Evolutionary conservation across 37 sponge, comb jelly and placozoan species (phyloP).

Genomic region (Bolinopsis microptera): DNA sequence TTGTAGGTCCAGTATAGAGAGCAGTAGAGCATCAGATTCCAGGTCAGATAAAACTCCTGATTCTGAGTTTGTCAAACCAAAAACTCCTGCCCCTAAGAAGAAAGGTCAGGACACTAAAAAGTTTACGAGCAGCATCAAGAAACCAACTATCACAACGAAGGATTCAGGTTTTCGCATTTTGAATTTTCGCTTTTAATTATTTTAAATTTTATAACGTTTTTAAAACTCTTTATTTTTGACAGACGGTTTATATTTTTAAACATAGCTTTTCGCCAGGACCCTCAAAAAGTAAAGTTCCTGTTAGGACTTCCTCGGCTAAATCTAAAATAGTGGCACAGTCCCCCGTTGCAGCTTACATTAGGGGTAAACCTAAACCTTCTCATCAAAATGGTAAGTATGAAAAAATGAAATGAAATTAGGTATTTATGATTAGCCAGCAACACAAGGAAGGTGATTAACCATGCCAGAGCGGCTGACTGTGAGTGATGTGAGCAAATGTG

Average conservation of each 20-base stretch:
- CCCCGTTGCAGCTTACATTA: constrained; percentile 55
- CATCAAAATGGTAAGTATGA: no score
- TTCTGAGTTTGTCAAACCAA: constrained; percentile 38
- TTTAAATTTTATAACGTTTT: background rate
- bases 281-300: background rate
- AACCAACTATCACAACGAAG: background rate
- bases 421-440: no score
- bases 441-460: no score
- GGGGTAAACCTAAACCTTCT: background rate
- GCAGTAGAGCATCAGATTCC: constrained; percentile 42
- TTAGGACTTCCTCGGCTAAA: background rate
- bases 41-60: constrained; percentile 15
- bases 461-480: no score
- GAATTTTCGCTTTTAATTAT: background rate
- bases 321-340: background rate
- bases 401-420: no score
- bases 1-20: constrained; percentile 26
- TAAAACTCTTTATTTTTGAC: background rate
- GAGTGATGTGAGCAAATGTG: no score
- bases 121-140: background rate
- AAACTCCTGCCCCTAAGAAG: constrained; percentile 52
- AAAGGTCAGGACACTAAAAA: background rate
- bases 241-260: no score
- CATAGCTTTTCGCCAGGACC: no score
- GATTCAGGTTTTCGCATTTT: background rate